Evolutionary conservation across 1,140 invertebrate genomes (phyloP), one percentile per base, ranked within the genome.

Genomic region (Pseudomyrmex concolor): DNA sequence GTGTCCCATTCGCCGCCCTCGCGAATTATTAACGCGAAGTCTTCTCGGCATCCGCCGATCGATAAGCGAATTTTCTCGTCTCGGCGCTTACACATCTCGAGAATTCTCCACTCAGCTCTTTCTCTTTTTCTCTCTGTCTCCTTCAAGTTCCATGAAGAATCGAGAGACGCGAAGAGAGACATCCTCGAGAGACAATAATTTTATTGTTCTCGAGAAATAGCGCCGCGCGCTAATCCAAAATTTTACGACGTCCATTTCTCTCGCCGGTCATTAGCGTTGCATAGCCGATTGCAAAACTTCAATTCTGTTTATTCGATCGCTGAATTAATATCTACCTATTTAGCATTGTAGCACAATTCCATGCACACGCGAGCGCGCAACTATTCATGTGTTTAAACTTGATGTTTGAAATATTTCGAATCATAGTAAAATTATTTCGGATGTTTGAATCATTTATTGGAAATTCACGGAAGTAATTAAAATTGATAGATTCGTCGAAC

Each of bases 21-120:
- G 74, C 82, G 45, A 62, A 84, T 84, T 84, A 84, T 83, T 80
- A 84, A 80, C 82, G 51, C 50, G 25, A 45, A 15, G 9, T 43
- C 50, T 66, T 4, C 34, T 74, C 25, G 68, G 45, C 48, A 45
- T 62, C 4, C 55, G 25, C n/a, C 48, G 71, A 83, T 83, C 80
- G 72, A 83, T 66, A 55, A 66, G 50, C n/a, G 60, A 77, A 76
- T 66, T 76, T 15, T 83, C 62, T 77, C n/a, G 4, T 1, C 57
- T 13, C 67, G 12, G 15, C 60, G 48, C 22, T 63, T 55, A 55
- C n/a, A 54, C 17, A 13, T 45, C 62, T 50, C 54, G 64, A n/a
- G 17, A 80, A 70, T 80, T 80, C 70, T n/a, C 15, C 19, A 19
- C 22, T 43, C 15, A 34, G 45, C 9, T 22, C 57, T 60, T 12